phyloP scores from a whole-genome alignment of 2,113 vertebrate genomes.

The Leiothrix lutea region DNA sequence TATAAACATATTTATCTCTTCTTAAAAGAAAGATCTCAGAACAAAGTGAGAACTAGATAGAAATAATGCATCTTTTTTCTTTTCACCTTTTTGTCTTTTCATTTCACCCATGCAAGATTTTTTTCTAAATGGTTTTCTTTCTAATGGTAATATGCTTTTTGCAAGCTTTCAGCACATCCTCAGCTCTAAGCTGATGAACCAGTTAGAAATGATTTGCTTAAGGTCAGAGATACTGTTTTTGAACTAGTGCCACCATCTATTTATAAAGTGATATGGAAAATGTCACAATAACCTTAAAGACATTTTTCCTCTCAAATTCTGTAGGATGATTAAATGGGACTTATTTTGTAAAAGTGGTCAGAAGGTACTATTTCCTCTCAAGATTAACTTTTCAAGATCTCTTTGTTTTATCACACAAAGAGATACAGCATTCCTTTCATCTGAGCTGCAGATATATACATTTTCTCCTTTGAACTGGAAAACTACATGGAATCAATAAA shows the following conservation, averaged over 20 bases:
- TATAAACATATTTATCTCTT: background rate
- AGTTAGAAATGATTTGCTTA: background rate
- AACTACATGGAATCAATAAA: background rate
- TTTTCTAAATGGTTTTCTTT: background rate
- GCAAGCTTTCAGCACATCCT: background rate
- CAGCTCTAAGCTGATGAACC: background rate
- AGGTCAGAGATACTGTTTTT: background rate
- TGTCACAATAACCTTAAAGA: constrained; percentile 18
- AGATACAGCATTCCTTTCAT: background rate
- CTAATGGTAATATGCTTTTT: background rate
- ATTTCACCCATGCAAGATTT: background rate
- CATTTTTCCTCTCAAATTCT: background rate
- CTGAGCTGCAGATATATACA: background rate
- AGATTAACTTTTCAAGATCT: background rate
- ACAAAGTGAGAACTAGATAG: background rate
- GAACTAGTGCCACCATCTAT: background rate
- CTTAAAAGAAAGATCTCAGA: background rate
- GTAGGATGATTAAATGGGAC: background rate
- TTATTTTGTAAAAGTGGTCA: background rate
- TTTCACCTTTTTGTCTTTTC: background rate
- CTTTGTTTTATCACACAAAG: background rate
- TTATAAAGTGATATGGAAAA: constrained; percentile 11
- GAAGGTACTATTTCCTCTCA: background rate
- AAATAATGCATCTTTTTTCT: background rate
- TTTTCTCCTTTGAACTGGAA: background rate